Base-by-base conservation (phyloP, 2,888 invertebrate genomes). In the Lamellibrachia columna region DNA sequence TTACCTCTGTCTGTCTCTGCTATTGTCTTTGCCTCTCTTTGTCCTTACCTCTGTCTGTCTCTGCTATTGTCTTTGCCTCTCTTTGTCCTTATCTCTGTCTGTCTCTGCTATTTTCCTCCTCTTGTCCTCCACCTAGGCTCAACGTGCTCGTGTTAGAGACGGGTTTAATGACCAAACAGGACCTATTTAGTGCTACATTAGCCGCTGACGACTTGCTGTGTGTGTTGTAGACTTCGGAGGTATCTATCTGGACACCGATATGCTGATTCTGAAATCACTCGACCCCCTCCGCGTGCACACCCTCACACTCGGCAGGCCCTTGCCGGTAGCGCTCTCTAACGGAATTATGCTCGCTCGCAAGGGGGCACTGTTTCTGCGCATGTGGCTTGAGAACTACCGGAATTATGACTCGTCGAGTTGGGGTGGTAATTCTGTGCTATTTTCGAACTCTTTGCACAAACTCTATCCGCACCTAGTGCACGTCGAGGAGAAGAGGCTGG, bases 201-300 rank as follows among this genome's bases (percentile, higher is more conserved):
- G n/a, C 3, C 22, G 22, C 75, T 75, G 75, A 75, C 22, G 75
- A 6, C 75, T 75, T 75, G 75, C 6, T n/a, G 75, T 75, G 75
- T 75, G n/a, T 75, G 75, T 75, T 75, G 11, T 90, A 94, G 94
- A 92, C 22, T 92, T 93, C 90, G 94, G 94, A 40, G 94, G 94
- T 15, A 94, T 94, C n/a, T 94, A 94, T 90, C 75, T 94, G 52
- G 94, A 94, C 93, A 90, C 92, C 9, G 94, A 94, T 90, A 91
- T 94, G n/a, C 60, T 94, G 52, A 92, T 93, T 3, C 90, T 94
- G 8, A 92, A 92, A 53, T 93, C 93, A 11, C 93, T 94, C 91
- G 93, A 93, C n/a, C 91, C 93, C 9, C 92, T 94, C 7, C 90
- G 93, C 0, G 22, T 53, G 3, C 60, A 92, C 90, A 22, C 53